phyloP scores from a whole-genome alignment of 2,888 invertebrate species.

The Sarcophaga variegata region DNA sequence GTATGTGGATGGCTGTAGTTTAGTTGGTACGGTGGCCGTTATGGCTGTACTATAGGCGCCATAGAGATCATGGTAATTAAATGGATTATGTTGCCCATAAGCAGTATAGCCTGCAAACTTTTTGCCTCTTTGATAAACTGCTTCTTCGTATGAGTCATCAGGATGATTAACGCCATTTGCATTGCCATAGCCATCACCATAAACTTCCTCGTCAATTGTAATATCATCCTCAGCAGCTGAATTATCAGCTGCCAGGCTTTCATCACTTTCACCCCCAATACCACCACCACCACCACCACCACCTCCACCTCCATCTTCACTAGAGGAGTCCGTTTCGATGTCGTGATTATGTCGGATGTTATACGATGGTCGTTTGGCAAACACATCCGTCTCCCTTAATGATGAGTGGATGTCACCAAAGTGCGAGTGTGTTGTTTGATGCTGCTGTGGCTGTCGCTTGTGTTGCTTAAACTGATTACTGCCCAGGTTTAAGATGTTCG shows the following conservation, averaged over 20 bases:
- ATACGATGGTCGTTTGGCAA: slow-evolving; percentile 42
- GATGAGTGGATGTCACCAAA: slow-evolving; percentile 51
- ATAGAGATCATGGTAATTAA: slow-evolving; percentile 70
- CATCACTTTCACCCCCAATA: not conserved
- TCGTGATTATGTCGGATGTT: slow-evolving; percentile 15
- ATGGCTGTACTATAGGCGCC: slow-evolving; percentile 69
- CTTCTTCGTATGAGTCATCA: slow-evolving; percentile 59
- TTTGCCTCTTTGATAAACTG: slow-evolving; percentile 58
- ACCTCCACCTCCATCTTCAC: slow-evolving; percentile 30
- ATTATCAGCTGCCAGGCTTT: not conserved
- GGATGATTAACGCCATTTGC: slow-evolving; percentile 12
- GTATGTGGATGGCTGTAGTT: slow-evolving; percentile 54
- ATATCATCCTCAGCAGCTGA: slow-evolving; percentile 36
- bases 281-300: not conserved
- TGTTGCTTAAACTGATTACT: slow-evolving; percentile 35
- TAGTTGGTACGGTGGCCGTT: slow-evolving; percentile 64
- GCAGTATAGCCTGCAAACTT: slow-evolving; percentile 46
- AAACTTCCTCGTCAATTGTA: slow-evolving; percentile 35
- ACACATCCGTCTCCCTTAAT: slow-evolving; percentile 44
- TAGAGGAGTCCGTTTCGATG: slow-evolving; percentile 19
- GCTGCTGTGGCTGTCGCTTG: slow-evolving; percentile 24
- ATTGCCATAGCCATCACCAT: slow-evolving; percentile 36
- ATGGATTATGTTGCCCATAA: slow-evolving; percentile 73
- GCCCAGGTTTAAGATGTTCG: slow-evolving; percentile 49
- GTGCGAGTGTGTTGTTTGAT: slow-evolving; percentile 48